Percentiles rank a stretch among this genome's conserved stretches.
Evolutionary conservation across 1,140 invertebrate species (phyloP).

Genomic region (Medauroidea extradentata): DNA sequence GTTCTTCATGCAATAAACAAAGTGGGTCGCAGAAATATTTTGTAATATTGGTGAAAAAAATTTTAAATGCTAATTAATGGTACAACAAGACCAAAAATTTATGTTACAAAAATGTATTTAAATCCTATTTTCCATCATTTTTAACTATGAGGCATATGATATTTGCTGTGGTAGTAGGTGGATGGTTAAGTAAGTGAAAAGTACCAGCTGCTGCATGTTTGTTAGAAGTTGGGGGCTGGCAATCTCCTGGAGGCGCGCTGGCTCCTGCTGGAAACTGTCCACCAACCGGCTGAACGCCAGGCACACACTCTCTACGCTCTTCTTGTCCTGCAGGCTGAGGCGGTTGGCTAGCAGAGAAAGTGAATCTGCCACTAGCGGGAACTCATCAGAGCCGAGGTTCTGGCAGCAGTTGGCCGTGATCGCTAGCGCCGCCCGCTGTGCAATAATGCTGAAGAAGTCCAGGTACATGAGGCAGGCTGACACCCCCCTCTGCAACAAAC

Average conservation of each 20-base stretch:
- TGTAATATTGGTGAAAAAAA: too few relatives aligned
- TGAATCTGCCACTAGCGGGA: conserved; percentile 86
- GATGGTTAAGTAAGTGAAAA: conserved; percentile 22
- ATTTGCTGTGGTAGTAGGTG: too few relatives aligned
- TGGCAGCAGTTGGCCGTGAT: conserved; percentile 97
- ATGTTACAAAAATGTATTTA: too few relatives aligned
- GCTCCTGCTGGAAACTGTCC: conserved; percentile 93
- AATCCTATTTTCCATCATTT: too few relatives aligned
- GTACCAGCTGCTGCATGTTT: conserved; percentile 86
- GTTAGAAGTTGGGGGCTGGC: conserved; percentile 87
- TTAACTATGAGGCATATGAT: too few relatives aligned
- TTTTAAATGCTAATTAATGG: too few relatives aligned
- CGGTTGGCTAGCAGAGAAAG: conserved; percentile 79
- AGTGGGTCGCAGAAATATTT: too few relatives aligned
- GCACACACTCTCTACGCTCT: conserved; percentile 95
- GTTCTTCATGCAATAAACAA: too few relatives aligned
- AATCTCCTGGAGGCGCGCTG: conserved; percentile 88
- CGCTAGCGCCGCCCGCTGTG: conserved; percentile 89
- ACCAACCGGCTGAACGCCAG: conserved; percentile 93
- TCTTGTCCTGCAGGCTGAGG: conserved; percentile 93
- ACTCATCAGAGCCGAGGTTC: conserved; percentile 89
- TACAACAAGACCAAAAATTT: too few relatives aligned
- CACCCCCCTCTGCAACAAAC: conserved; percentile 72
- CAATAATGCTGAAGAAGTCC: conserved; percentile 96
- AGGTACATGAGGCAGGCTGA: conserved; percentile 92